These are phyloP conservation scores for Brachyptera risi DNA, from an alignment of 2,888 invertebrate genomes.

Conservation along the genomic window DNA sequence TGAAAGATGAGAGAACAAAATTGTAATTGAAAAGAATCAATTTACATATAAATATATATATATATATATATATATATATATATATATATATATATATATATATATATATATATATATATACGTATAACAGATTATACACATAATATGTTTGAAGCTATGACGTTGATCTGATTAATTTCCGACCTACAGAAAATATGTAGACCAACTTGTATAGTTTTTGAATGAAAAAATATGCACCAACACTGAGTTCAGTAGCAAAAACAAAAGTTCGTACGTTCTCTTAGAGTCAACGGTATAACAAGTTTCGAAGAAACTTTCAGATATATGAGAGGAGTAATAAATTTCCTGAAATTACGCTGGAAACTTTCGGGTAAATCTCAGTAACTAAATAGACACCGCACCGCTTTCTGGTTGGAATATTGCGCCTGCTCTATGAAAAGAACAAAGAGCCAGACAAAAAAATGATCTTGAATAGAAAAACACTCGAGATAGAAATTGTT, in stretches of 20 bases:
- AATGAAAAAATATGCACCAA: not conserved
- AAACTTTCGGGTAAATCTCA: conserved; percentile 7
- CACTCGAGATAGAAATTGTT: not conserved
- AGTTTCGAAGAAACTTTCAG: conserved; percentile 2
- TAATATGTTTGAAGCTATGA: conserved; percentile 2
- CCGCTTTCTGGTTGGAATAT: conserved; percentile 5
- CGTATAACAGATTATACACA: not conserved
- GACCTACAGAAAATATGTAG: not conserved
- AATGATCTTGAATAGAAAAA: not conserved
- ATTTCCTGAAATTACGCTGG: conserved; percentile 4
- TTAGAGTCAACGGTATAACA: not conserved
- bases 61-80: too few relatives aligned
- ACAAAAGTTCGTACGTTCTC: not conserved
- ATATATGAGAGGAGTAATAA: not conserved
- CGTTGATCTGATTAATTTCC: conserved; percentile 13
- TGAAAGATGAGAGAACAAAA: too few relatives aligned
- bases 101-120: too few relatives aligned
- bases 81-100: too few relatives aligned
- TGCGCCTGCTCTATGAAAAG: not conserved
- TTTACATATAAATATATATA: too few relatives aligned
- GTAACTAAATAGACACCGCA: too few relatives aligned
- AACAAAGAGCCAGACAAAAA: not conserved
- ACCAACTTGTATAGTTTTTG: not conserved
- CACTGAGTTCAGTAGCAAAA: not conserved
- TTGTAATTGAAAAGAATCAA: too few relatives aligned